phyloP scores from a whole-genome alignment of 2,797 vertebrate species.

The Aselliscus stoliczkanus region DNA sequence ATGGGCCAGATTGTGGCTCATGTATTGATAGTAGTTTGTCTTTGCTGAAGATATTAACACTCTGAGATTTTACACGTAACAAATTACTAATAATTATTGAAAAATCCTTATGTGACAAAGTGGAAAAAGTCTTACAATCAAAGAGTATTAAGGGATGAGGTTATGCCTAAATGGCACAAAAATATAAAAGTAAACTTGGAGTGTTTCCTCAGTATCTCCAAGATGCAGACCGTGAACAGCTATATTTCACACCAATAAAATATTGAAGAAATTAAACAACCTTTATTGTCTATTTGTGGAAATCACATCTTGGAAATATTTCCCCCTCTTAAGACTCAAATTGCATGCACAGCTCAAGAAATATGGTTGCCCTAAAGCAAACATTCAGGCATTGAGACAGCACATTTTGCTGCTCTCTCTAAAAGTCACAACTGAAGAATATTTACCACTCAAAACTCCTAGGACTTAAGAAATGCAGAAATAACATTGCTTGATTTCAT shows the following conservation, averaged over 20 bases:
- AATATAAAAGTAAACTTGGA: background rate
- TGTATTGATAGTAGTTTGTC: background rate
- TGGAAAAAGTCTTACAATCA: background rate
- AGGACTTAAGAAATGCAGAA: background rate
- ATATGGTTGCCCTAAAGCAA: background rate
- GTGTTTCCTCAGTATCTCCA: background rate
- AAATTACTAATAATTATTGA: conserved; percentile 33
- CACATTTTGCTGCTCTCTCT: background rate
- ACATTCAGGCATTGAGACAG: background rate
- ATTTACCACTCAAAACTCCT: background rate
- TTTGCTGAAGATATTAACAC: background rate
- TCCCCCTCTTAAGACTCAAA: background rate
- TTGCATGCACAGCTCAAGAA: background rate
- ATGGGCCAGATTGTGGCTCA: background rate
- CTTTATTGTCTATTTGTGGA: background rate
- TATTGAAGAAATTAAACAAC: background rate
- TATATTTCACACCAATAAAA: background rate
- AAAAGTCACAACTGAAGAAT: background rate
- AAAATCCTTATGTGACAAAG: background rate
- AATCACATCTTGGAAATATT: background rate
- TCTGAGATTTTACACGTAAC: background rate
- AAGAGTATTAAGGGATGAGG: background rate
- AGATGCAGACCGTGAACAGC: background rate
- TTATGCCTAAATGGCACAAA: background rate
- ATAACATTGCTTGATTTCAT: background rate